Percentiles rank a stretch among this genome's conserved stretches.
phyloP scores from a whole-genome alignment of 2,113 vertebrate species.

The Lagopus leucura region DNA sequence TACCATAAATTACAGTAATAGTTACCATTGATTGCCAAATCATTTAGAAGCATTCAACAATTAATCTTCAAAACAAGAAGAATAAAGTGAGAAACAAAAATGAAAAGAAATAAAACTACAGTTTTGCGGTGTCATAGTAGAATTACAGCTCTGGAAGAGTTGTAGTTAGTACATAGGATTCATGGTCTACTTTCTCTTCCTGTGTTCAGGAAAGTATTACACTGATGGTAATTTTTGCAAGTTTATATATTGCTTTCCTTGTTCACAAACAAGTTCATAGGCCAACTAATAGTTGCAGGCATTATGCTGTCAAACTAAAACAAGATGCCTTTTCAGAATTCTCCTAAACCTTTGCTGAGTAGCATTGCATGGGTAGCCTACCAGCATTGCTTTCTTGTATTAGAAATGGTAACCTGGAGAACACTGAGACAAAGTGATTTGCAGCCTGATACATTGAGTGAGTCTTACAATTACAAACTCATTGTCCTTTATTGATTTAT shows the following conservation, averaged over 20 bases:
- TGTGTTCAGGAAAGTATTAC: background rate
- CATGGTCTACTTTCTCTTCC: background rate
- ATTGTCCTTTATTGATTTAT: background rate
- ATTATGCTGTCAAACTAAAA: background rate
- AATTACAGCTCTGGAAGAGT: background rate
- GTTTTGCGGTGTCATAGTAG: background rate
- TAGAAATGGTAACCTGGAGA: background rate
- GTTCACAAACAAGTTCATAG: background rate
- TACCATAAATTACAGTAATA: background rate
- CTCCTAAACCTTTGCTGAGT: background rate
- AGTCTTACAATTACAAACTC: background rate
- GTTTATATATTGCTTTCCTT: background rate
- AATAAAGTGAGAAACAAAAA: background rate
- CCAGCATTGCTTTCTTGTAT: background rate
- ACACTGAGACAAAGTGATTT: background rate
- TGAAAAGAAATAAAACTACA: background rate
- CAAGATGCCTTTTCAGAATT: background rate
- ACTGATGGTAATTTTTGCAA: background rate
- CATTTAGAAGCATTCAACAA: constrained; percentile 2
- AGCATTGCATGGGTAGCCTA: background rate
- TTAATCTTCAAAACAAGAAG: background rate
- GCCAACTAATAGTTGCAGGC: background rate
- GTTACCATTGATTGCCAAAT: background rate
- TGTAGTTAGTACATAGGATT: background rate
- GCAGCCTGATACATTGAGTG: background rate